Base-by-base conservation (phyloP, 2,888 invertebrate genomes). In the Hirtodrosophila trivittata region DNA sequence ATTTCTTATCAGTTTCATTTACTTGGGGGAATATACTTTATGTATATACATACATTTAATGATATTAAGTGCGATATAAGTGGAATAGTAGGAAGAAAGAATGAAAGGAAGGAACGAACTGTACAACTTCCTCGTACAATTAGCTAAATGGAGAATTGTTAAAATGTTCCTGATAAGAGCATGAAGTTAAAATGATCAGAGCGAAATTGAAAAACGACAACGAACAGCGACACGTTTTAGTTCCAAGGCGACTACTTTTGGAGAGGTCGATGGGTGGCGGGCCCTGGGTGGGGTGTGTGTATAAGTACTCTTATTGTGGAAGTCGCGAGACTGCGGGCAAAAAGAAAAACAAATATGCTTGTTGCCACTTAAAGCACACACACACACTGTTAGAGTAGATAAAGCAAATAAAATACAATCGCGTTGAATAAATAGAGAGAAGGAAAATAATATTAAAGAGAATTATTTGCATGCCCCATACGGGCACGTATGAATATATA, bases 41-140 rank as follows among this genome's bases (percentile, higher is more conserved):
- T n/a, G n/a, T n/a, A n/a, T n/a, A n/a, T n/a, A n/a, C n/a, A n/a
- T n/a, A n/a, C n/a, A n/a, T n/a, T n/a, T n/a, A n/a, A n/a, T n/a
- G n/a, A n/a, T n/a, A n/a, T n/a, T n/a, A n/a, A n/a, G n/a, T n/a
- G n/a, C n/a, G n/a, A n/a, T n/a, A n/a, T n/a, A n/a, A n/a, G n/a
- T n/a, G n/a, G n/a, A n/a, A n/a, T n/a, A n/a, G n/a, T n/a, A n/a
- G n/a, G n/a, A n/a, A n/a, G n/a, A n/a, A n/a, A n/a, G n/a, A n/a
- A n/a, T n/a, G n/a, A n/a, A n/a, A n/a, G n/a, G n/a, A 21, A 13
- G 30, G 18, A 33, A 42, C 18, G n/a, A 16, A 9, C 25, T 39
- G 18, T n/a, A 37, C 47, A 46, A 85, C 83, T 80, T 80, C 78
- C 78, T 72, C 46, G 65, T 72, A 65, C 59, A 80, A 82, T 80